Evolutionary conservation across 1,140 invertebrate genomes (phyloP), one percentile per base, ranked within the genome.

Genomic region (Onthophagus taurus): DNA sequence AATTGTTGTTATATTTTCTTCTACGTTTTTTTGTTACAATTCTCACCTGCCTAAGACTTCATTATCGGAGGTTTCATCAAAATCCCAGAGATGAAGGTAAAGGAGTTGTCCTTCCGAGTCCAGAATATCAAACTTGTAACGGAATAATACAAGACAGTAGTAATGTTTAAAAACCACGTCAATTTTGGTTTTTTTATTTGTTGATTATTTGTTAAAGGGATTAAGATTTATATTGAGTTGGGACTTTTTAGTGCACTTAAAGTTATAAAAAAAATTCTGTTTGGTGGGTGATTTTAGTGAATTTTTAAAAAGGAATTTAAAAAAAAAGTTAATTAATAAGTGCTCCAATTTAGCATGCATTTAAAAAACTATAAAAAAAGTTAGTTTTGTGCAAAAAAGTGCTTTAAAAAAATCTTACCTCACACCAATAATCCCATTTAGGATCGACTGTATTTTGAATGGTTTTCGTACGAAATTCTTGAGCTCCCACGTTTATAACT

Each of bases 401-500:
- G n/a, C n/a, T n/a, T n/a, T n/a, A n/a, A 37, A 37, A 21, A 7
- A 16, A 37, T 37, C 71, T 72, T 75, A 91, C 89, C 83, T 93
- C 89, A 59, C 88, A 93, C 81, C 84, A 87, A 64, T 70, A 91
- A 62, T 93, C 87, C 93, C 93, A 97, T 54, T 87, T 84, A 11
- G 93, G 93, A 71, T 90, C 85, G 8, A 96, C 76, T 46, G 83
- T 88, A 64, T 93, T 94, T 56, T 91, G 81, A 52, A 96, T 93
- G 6, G 84, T 87, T 61, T 77, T 71, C 0, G 92, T 96, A 58
- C 81, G 81, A 64, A 88, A 93, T 65, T 85, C 81, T 66, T 91
- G 83, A 1, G 89, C 81, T 34, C 90, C 90, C 35, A 95, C 84
- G 52, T 76, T 82, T 54, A 93, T 74, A 36, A 93, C 77, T 17